Percentiles rank a stretch among this genome's conserved stretches.
Evolutionary conservation across 2,113 vertebrate species (phyloP).

Genomic region (Phalacrocorax brasilianus): DNA sequence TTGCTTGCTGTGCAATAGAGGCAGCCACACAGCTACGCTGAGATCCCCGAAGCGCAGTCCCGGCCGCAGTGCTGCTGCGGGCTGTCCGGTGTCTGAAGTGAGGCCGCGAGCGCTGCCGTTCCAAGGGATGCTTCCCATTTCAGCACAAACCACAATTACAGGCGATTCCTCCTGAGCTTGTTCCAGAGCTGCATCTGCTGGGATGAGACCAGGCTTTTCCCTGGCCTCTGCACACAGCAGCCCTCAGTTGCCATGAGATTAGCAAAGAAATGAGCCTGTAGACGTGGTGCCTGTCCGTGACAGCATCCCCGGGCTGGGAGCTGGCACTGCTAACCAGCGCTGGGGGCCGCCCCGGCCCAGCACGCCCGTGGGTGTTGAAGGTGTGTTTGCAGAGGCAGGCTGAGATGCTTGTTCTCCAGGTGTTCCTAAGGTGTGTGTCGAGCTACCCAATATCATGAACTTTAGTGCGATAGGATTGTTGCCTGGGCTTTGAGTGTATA

Average conservation of each 20-base stretch:
- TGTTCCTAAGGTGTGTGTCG: neutral
- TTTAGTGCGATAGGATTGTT: rapidly evolving
- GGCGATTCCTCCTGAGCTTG: neutral
- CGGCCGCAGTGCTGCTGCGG: neutral
- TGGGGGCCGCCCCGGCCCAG: neutral
- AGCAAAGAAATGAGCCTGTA: neutral
- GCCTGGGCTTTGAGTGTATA: neutral
- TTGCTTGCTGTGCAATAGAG: neutral
- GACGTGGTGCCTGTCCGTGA: neutral
- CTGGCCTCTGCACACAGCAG: neutral
- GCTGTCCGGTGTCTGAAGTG: rapidly evolving
- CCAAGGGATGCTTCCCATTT: neutral
- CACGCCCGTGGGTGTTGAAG: rapidly evolving
- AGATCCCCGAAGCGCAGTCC: neutral
- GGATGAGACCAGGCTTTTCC: neutral
- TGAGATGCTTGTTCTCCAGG: neutral
- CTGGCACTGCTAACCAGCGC: neutral
- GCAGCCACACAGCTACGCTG: neutral
- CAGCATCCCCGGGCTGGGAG: neutral
- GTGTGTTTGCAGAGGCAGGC: neutral
- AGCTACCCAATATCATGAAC: rapidly evolving
- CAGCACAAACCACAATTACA: rapidly evolving
- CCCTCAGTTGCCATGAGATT: neutral
- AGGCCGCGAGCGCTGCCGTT: rapidly evolving
- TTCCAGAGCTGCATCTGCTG: neutral